Base-by-base conservation (phyloP, 2,797 vertebrate genomes). In the Chaetophractus vellerosus region DNA sequence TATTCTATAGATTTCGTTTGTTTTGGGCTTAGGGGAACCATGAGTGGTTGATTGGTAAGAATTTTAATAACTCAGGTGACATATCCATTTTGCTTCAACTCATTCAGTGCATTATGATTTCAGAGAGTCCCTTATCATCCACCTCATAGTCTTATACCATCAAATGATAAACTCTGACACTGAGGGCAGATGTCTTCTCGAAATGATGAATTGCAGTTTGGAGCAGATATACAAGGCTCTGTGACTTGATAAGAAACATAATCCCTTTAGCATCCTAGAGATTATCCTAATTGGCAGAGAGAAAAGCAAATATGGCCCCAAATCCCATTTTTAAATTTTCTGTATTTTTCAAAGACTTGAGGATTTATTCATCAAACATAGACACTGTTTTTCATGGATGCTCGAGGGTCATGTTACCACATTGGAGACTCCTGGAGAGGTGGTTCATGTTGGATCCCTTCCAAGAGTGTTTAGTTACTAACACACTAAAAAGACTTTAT, bases 291-390 rank as follows among this genome's bases (percentile, higher is more conserved):
- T 19, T 75, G 45, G 3, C 45, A 75, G 31, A 50, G 28, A 75
- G 45, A 18, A 50, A 75, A n/a, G 31, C 45, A 75, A 75, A 75
- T 18, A 18, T 75, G 72, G 6, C 28, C 45, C 16, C 31, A 75
- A 75, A 48, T 50, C 45, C 72, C 28, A 50, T 75, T 75, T 28
- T 75, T 50, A 50, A 31, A 48, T 50, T n/a, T 9, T 75, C 72
- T 50, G 72, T n/a, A n/a, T 50, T 75, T 75, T 75, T 50, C 28
- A 75, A 75, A 75, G 45, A 9, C 26, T 82, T 95, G 85, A 95
- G 83, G 91, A 96, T 87, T 88, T 96, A 96, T 97, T 95, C 91
- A 96, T 97, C 94, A 93, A 93, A 93, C 0, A 33, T 84, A 94
- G 96, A 92, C 89, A 41, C 48, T 50, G 24, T 33, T 83, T 96